phyloP scores from a whole-genome alignment of 2,797 vertebrate genomes.

The Xenentodon cancila region DNA sequence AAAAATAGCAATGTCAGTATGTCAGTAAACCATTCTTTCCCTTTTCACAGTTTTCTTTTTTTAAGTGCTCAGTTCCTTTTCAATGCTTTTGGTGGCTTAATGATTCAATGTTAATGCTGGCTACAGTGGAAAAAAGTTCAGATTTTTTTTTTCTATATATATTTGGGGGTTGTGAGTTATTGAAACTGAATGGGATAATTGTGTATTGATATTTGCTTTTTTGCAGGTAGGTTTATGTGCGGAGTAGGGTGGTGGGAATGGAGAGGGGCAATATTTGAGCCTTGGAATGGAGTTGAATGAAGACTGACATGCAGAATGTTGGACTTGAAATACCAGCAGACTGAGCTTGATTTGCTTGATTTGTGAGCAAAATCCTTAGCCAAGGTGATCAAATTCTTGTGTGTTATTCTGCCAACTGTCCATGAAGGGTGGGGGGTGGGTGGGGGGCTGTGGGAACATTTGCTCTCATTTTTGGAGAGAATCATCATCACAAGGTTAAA shows the following conservation, averaged over 20 bases:
- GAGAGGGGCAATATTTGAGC: slow-evolving; percentile 28
- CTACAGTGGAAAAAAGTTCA: slow-evolving; percentile 67
- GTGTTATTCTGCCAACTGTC: slow-evolving; percentile 85
- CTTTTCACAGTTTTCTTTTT: slow-evolving; percentile 73
- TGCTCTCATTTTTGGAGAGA: slow-evolving; percentile 83
- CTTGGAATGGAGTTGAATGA: slow-evolving; percentile 65
- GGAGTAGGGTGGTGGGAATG: neutral
- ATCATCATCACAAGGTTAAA: slow-evolving; percentile 85
- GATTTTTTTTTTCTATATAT: slow-evolving; percentile 57
- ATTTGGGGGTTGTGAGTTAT: slow-evolving; percentile 62
- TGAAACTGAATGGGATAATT: slow-evolving; percentile 57
- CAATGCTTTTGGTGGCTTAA: slow-evolving; percentile 80
- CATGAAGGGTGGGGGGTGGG: slow-evolving; percentile 63
- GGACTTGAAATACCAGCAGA: slow-evolving; percentile 75
- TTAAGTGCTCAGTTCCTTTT: slow-evolving; percentile 73
- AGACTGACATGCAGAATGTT: slow-evolving; percentile 57
- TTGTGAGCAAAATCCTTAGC: slow-evolving; percentile 81
- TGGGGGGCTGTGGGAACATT: slow-evolving; percentile 70
- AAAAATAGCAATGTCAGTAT: slow-evolving; percentile 8
- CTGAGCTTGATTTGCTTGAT: slow-evolving; percentile 80
- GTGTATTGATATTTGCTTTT: slow-evolving; percentile 62
- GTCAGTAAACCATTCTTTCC: slow-evolving; percentile 76
- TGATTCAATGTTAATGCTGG: slow-evolving; percentile 77
- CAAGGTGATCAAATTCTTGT: slow-evolving; percentile 88
- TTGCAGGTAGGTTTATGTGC: slow-evolving; percentile 34